Base-by-base conservation (phyloP, 2,888 invertebrate species). In the Amphimallon solstitiale region DNA sequence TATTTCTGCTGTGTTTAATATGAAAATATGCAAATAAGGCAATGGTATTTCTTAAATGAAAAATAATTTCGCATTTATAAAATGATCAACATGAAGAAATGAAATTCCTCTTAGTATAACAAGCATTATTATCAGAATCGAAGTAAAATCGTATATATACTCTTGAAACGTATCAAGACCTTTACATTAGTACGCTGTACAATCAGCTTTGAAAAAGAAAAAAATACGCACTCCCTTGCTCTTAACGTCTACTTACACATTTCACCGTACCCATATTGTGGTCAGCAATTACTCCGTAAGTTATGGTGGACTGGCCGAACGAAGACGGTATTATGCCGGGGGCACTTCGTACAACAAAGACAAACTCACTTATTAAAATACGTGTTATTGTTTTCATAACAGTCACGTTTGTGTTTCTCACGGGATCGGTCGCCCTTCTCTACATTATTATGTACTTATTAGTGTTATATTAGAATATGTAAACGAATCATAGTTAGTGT, bases 351-450 rank as follows among this genome's bases (percentile, higher is more conserved):
- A n/a, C 23, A 73, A 79, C 70, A 73, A 74, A 72, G 78, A 77
- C 62, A 68, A 73, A 71, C 65, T 74, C 76, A 79, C 79, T 81
- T 81, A 81, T 81, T 81, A 81, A 81, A 82, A 81, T 81, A 81
- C 82, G 79, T 80, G 80, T 81, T 81, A 82, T 81, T 80, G 81
- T 81, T 81, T 79, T 74, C 73, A 72, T 71, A 70, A 70, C 75
- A 80, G 82, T 82, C 82, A 82, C 82, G 82, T 82, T 81, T 80
- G 76, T 74, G 79, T 81, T 82, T 82, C 82, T 82, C 82, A 82
- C 82, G 82, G 82, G 78, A 80, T 70, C 70, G 66, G 67, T 67
- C 49, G 40, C 52, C 65, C 69, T 46, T 43, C 65, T 65, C 15
- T 43, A 59, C 56, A 59, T 59, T 69, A 69, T 70, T 70, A 68